Evolutionary conservation across 2,113 vertebrate species (phyloP).

Genomic region (Perca schrenkii): DNA sequence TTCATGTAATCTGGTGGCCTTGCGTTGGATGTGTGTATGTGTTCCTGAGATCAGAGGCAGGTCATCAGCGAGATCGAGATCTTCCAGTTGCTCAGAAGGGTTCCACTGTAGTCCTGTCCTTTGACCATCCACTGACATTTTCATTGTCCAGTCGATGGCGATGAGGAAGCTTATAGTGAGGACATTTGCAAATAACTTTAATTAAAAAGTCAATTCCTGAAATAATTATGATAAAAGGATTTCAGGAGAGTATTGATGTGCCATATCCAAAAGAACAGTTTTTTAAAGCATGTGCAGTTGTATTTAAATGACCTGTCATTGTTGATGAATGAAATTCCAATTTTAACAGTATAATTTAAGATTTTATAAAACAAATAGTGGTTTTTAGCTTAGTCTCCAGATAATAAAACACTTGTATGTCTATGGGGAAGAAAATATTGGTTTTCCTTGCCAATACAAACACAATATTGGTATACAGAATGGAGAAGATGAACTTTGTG

Average conservation of each 20-base stretch:
- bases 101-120: too few relatives aligned
- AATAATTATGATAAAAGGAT: neutral
- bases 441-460: constrained; percentile 57
- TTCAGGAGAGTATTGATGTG: neutral
- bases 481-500: constrained; percentile 63
- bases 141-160: too few relatives aligned
- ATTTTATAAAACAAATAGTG: constrained; percentile 1
- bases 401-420: constrained; percentile 18
- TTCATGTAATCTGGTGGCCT: too few relatives aligned
- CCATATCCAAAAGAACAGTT: neutral
- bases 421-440: constrained; percentile 37
- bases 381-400: neutral
- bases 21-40: too few relatives aligned
- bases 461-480: constrained; percentile 48
- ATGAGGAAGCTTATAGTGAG: neutral
- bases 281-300: neutral
- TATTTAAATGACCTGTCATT: neutral
- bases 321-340: neutral
- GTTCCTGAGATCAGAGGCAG: too few relatives aligned
- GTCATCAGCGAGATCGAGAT: too few relatives aligned
- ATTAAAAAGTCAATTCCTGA: neutral
- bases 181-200: neutral
- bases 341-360: neutral
- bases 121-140: too few relatives aligned
- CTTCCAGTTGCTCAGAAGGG: too few relatives aligned